Percentiles rank a stretch among this genome's conserved stretches.
Evolutionary conservation across 2,797 vertebrate genomes (phyloP).

Genomic region (Mustela erminea): DNA sequence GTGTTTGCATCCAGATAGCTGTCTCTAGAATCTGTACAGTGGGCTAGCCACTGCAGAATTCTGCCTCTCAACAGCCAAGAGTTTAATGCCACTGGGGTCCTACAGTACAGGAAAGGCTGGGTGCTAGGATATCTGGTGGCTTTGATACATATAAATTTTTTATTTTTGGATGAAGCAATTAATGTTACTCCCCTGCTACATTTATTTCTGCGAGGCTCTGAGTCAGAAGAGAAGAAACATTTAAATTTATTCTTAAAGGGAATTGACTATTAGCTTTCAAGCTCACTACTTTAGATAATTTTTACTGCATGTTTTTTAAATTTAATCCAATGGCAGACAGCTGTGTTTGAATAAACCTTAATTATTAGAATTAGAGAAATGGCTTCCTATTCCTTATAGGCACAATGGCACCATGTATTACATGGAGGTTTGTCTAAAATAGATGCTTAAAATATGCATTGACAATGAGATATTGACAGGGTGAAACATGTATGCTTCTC

Average conservation of each 20-base stretch:
- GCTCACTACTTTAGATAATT: neutral
- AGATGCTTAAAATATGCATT: neutral
- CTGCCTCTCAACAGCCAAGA: neutral
- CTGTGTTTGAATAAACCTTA: neutral
- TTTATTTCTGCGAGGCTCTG: neutral
- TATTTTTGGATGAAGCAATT: neutral
- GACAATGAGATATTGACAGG: slow-evolving; percentile 23
- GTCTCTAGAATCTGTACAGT: neutral
- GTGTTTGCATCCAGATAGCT: neutral
- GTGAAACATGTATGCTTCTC: neutral
- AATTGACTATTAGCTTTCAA: neutral
- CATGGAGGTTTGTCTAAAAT: neutral
- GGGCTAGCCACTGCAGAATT: neutral
- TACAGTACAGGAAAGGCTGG: neutral
- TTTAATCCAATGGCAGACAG: neutral
- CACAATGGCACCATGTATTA: neutral
- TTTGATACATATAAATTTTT: neutral
- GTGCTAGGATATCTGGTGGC: accelerated
- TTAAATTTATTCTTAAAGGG: neutral
- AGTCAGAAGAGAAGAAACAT: neutral
- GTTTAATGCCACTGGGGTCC: neutral
- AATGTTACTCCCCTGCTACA: neutral
- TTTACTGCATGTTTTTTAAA: neutral
- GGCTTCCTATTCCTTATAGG: neutral
- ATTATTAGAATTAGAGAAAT: neutral